Conservation (phyloP, 1,140 invertebrate genomes). For the Phymorhynchus buccinoides region DNA sequence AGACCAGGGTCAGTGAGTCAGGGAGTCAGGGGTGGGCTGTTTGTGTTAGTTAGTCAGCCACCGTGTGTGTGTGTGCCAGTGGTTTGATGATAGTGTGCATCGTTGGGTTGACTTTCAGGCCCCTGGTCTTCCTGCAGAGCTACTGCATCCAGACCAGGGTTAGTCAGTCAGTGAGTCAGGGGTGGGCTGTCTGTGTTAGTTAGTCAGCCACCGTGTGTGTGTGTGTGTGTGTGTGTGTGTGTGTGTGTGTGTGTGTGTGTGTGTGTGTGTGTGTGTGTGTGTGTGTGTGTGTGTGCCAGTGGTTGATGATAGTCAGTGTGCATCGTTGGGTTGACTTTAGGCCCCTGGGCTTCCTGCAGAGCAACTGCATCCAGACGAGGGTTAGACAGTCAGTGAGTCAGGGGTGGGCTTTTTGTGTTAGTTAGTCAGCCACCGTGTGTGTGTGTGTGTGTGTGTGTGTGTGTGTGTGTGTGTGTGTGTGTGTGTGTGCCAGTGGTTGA, state of each 20-base stretch:
- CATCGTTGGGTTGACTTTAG: no score
- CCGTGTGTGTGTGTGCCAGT: no score
- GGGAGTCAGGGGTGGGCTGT: no score
- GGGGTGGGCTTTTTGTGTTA: no score
- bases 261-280: neutral
- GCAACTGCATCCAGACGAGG: constrained; percentile 84
- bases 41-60: no score
- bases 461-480: constrained; percentile 3
- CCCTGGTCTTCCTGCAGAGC: constrained; percentile 82
- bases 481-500: neutral
- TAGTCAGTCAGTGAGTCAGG: constrained; percentile 57
- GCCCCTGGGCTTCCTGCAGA: constrained; percentile 83
- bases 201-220: no score
- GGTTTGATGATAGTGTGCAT: no score
- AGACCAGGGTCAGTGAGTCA: constrained; percentile 86
- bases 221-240: neutral
- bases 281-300: neutral
- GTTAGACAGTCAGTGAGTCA: no score
- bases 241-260: constrained; percentile 9
- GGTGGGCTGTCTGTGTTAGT: no score
- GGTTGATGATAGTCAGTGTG: no score
- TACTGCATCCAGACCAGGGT: constrained; percentile 85
- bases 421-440: no score
- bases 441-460: constrained; percentile 3
- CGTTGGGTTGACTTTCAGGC: no score